Evolutionary conservation across 2,888 invertebrate genomes (phyloP), one percentile per base, ranked within the genome.

Genomic region (Geotrupes spiniger): DNA sequence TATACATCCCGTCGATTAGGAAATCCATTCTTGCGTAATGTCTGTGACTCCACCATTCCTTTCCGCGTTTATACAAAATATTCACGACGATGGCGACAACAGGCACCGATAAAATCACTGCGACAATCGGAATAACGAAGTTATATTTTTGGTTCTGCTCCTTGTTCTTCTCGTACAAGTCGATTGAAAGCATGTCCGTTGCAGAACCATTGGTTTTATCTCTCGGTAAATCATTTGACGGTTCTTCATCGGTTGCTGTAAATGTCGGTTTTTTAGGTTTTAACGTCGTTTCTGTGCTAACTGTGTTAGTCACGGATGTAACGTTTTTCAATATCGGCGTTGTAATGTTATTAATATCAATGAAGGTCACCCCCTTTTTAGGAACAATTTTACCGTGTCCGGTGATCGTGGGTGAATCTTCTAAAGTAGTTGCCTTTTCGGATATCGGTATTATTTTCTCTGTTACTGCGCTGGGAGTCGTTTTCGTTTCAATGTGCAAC

Each of bases 11-110:
- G 72, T 92, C 91, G 46, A 92, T 85, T 9, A 92, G 78, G 66
- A 89, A 91, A 72, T 92, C 91, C 90, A 92, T 91, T 67, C 90
- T 78, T 54, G 87, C 82, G 64, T 92, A 92, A 71, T 92, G 90
- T 59, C 91, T 79, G 57, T 90, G 87, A 60, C 85, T 84, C 89
- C 91, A 91, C 67, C 88, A 88, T 66, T 91, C 90, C 58, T 83
- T 78, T n/a, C 89, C 84, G 56, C 83, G 76, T 58, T 83, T 82
- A 49, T 85, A 77, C 15, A 83, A 76, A 68, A 86, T 77, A 49
- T 84, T 83, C 11, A 84, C 78, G 38, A 85, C 74, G 36, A 85
- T 77, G 28, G 84, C 81, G 58, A 89, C 81, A 67, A 89, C 76
- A 4, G 90, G 89, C 40, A 90, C 80, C 17, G 85, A 83, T 53